Evolutionary conservation across 2,888 invertebrate genomes (phyloP).

Genomic region (Acronicta psi): DNA sequence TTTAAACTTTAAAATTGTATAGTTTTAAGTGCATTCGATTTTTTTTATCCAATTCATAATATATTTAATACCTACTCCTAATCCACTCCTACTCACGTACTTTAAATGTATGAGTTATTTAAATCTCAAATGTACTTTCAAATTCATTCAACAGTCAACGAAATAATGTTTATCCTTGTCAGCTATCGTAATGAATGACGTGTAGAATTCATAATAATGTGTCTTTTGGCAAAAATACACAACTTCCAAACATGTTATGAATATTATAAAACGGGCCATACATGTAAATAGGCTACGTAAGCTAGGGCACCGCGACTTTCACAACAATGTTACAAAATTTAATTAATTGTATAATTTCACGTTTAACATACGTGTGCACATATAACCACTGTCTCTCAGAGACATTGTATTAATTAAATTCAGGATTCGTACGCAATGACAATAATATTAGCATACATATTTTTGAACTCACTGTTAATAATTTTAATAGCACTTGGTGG

Average conservation of each 20-base stretch:
- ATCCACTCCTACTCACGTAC: too few species aligned
- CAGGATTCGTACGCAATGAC: constrained; percentile 32
- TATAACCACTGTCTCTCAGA: constrained; percentile 49
- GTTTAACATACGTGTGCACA: constrained; percentile 44
- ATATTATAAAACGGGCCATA: constrained; percentile 30
- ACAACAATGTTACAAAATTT: constrained; percentile 46
- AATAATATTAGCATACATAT: constrained; percentile 32
- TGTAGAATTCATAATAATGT: constrained; percentile 15
- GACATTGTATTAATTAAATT: constrained; percentile 56
- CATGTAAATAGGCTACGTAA: constrained; percentile 31
- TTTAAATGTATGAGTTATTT: too few species aligned
- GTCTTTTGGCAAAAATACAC: constrained; percentile 16
- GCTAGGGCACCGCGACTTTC: constrained; percentile 34
- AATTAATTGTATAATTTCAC: constrained; percentile 56
- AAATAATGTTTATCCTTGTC: constrained; percentile 23
- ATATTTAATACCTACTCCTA: too few species aligned
- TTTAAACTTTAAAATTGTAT: too few species aligned
- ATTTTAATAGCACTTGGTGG: background rate
- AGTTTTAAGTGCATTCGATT: too few species aligned
- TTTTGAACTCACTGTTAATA: constrained; percentile 15
- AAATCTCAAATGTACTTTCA: too few species aligned
- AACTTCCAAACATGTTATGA: constrained; percentile 27
- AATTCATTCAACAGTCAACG: too few species aligned
- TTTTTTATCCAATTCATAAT: too few species aligned
- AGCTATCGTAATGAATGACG: constrained; percentile 5